Conservation (phyloP, 2,113 vertebrate genomes). For the Ammodramus savannarum region DNA sequence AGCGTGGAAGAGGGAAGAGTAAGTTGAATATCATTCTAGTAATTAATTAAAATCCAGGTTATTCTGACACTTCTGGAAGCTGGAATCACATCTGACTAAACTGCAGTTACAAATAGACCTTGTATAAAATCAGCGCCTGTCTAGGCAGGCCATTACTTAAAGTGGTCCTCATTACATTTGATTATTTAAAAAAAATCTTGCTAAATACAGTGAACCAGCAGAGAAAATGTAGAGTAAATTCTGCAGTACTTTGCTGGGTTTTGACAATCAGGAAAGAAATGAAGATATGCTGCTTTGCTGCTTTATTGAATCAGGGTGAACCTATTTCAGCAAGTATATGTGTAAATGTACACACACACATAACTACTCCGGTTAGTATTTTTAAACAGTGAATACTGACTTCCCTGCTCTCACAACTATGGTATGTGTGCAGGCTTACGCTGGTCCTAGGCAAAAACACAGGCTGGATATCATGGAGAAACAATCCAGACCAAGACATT, state of each 20-base stretch:
- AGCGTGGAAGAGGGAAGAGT: background rate
- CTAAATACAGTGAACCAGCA: background rate
- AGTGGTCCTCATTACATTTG: background rate
- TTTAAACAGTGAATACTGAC: background rate
- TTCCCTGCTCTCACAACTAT: background rate
- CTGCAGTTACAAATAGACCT: background rate
- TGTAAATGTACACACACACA: background rate
- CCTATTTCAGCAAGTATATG: background rate
- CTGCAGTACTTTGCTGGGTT: background rate
- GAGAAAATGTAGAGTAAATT: background rate
- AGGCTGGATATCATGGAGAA: fast-evolving
- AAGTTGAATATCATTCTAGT: background rate
- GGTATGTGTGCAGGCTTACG: background rate
- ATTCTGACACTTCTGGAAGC: background rate
- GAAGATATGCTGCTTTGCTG: background rate
- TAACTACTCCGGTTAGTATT: background rate
- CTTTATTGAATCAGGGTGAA: background rate
- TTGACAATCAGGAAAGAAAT: background rate
- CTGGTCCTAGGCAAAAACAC: background rate
- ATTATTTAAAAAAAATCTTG: too few relatives aligned
- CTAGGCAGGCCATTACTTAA: background rate
- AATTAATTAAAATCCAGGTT: background rate
- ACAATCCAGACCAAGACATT: background rate
- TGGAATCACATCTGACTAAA: background rate
- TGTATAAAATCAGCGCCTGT: background rate